phyloP scores from a whole-genome alignment of 2,113 vertebrate species.

The Sander vitreus region DNA sequence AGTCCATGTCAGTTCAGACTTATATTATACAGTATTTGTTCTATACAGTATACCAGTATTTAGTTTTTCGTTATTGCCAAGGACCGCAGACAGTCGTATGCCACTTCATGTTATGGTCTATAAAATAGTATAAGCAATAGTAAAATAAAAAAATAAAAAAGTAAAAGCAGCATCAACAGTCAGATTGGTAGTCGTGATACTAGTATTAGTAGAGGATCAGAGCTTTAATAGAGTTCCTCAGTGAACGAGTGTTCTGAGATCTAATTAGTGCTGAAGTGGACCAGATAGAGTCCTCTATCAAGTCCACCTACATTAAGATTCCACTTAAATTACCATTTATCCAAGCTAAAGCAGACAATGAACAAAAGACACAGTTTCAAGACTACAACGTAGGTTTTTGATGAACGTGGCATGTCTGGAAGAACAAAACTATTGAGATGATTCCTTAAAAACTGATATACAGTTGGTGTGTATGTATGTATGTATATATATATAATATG shows the following conservation, averaged over 20 bases:
- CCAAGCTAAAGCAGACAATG: background rate
- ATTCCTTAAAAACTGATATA: background rate
- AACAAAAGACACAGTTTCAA: background rate
- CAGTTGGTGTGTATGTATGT: background rate
- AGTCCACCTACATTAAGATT: slow-evolving; percentile 2
- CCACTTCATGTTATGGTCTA: background rate
- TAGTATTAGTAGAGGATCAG: background rate
- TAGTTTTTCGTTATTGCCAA: background rate
- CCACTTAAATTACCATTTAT: slow-evolving; percentile 25
- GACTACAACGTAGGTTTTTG: background rate
- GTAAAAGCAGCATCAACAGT: background rate
- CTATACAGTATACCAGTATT: background rate
- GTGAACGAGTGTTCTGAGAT: slow-evolving; percentile 30
- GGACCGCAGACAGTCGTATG: background rate
- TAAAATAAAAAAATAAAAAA: too few relatives aligned
- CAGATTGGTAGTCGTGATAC: background rate
- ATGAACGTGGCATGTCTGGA: background rate
- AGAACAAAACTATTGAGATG: background rate
- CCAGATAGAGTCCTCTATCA: slow-evolving; percentile 21
- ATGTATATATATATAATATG: too few relatives aligned
- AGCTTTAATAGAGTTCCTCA: slow-evolving; percentile 1
- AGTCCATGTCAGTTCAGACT: slow-evolving; percentile 1
- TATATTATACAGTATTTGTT: background rate
- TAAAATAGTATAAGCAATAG: background rate
- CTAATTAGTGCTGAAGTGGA: slow-evolving; percentile 48